These are phyloP conservation scores for Ibycter americanus DNA, from an alignment of 2,797 vertebrate species.

Conservation along the genomic window DNA sequence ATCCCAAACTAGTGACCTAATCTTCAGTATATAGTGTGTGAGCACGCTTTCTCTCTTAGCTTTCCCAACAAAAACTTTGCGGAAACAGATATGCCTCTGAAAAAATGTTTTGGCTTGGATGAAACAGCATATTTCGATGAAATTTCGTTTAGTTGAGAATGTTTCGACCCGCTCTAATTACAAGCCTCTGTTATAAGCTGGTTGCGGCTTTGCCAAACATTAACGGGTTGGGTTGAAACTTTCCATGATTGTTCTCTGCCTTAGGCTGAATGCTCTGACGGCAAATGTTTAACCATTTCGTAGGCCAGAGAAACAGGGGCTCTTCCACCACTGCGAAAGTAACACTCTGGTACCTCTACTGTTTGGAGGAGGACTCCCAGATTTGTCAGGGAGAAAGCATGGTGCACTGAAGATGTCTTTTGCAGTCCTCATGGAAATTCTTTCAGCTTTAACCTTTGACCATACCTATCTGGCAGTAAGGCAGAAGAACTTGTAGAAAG, in stretches of 20 bases:
- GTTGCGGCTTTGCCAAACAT: not conserved
- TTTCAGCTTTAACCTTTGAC: not conserved
- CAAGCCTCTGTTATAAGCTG: not conserved
- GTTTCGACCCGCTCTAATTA: conserved; percentile 2
- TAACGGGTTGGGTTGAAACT: not conserved
- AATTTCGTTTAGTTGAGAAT: conserved; percentile 46
- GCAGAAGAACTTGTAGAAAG: not conserved
- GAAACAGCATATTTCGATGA: not conserved
- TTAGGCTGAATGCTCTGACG: not conserved
- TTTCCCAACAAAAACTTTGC: conserved; percentile 17
- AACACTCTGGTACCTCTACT: not conserved
- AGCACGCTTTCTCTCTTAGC: not conserved
- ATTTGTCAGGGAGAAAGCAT: not conserved
- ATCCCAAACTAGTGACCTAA: not conserved
- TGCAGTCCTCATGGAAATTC: not conserved
- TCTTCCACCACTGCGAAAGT: not conserved
- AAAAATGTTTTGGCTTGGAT: conserved; percentile 26
- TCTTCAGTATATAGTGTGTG: not conserved
- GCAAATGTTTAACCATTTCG: not conserved
- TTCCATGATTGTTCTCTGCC: conserved; percentile 12
- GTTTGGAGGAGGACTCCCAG: not conserved
- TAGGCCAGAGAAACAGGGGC: not conserved
- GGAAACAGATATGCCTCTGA: conserved; percentile 8
- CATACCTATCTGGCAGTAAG: not conserved
- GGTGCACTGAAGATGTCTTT: not conserved